Conservation (phyloP, 2,888 invertebrate genomes). For the Nephrotoma flavescens region DNA sequence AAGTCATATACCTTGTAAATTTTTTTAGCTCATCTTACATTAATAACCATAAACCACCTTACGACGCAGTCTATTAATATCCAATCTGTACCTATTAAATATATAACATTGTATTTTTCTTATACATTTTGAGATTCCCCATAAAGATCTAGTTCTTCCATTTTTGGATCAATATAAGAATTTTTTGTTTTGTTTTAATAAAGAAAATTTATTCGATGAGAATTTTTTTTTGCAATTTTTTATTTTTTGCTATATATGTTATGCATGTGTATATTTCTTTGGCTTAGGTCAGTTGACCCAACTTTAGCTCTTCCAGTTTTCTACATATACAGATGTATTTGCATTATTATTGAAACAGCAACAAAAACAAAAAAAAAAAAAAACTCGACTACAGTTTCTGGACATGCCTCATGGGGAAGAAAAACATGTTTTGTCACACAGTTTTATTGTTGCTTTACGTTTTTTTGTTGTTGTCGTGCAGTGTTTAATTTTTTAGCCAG, state of each 20-base stretch:
- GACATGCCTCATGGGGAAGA: not conserved
- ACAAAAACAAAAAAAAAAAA: not conserved
- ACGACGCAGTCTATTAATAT: not conserved
- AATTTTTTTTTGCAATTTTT: not conserved
- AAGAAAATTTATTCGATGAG: not conserved
- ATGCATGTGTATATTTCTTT: not conserved
- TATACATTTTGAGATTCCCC: not conserved
- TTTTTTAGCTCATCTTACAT: too few species aligned
- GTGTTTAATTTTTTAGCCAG: not conserved
- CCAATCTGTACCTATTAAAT: not conserved
- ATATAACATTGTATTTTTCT: not conserved
- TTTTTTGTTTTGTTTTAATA: not conserved
- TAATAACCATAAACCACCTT: not conserved
- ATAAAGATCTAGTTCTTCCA: not conserved
- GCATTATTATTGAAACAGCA: not conserved
- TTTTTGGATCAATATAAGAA: not conserved
- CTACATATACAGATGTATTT: not conserved
- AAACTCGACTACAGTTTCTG: not conserved
- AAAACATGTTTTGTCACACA: not conserved
- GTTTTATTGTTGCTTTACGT: not conserved
- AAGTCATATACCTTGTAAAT: too few species aligned
- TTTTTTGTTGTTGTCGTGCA: not conserved
- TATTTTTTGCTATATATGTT: not conserved
- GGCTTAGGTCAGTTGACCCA: not conserved
- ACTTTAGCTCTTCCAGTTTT: not conserved